Conservation (phyloP, 2,797 vertebrate species). For the Synanceia verrucosa region DNA sequence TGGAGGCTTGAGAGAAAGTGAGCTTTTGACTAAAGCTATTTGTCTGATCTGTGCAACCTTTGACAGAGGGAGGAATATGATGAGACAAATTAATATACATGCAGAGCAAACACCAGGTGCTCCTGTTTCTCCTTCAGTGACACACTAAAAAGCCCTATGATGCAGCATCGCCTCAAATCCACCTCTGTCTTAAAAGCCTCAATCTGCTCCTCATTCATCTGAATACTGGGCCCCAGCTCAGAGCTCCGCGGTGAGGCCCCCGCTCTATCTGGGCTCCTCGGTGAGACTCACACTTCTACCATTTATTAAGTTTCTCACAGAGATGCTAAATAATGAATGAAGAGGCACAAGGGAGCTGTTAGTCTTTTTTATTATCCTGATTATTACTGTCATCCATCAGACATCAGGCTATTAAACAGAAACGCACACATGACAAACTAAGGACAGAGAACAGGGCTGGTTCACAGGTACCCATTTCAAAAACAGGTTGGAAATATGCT, state of each 20-base stretch:
- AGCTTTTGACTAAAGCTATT: conserved; percentile 37
- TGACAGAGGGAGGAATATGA: background rate
- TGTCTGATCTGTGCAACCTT: conserved; percentile 33
- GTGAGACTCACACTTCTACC: conserved; percentile 8
- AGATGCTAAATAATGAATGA: conserved; percentile 59
- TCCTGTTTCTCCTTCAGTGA: background rate
- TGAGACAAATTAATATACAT: background rate
- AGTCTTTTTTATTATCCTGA: conserved; percentile 60
- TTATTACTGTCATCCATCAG: conserved; percentile 65
- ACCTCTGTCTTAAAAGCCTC: background rate
- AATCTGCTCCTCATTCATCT: conserved; percentile 1
- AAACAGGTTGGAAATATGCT: background rate
- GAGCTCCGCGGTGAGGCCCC: conserved; percentile 32
- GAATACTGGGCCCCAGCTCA: conserved; percentile 21
- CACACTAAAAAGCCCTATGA: background rate
- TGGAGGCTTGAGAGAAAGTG: conserved; percentile 35
- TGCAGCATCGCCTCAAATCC: background rate
- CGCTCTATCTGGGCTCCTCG: background rate
- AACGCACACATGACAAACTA: conserved; percentile 19
- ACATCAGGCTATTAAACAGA: conserved; percentile 42
- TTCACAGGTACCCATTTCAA: background rate
- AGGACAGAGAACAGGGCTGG: background rate
- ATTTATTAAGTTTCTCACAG: conserved; percentile 41
- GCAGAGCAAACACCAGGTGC: background rate
- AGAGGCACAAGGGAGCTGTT: conserved; percentile 48